Percentiles rank a stretch among this genome's conserved stretches.
These are phyloP conservation scores for Iselma pallidipennis DNA, from an alignment of 2,888 invertebrate species.

Conservation along the genomic window DNA sequence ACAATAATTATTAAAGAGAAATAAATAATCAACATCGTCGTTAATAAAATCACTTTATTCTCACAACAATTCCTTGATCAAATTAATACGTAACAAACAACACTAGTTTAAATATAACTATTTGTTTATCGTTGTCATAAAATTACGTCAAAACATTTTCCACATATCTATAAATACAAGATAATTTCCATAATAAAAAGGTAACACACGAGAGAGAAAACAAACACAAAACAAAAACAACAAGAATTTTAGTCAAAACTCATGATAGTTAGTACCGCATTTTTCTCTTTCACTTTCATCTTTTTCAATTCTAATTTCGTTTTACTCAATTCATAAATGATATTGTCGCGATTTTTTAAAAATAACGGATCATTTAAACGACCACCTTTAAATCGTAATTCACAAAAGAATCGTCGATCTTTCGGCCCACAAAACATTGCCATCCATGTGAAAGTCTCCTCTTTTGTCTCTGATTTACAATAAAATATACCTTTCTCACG, in stretches of 20 bases:
- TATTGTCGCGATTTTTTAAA: constrained; percentile 31
- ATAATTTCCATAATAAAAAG: too few species aligned
- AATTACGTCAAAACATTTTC: too few species aligned
- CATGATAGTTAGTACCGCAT: constrained; percentile 40
- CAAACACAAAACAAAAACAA: not conserved
- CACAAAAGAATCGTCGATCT: constrained; percentile 39
- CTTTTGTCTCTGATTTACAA: constrained; percentile 31
- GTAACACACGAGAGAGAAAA: too few species aligned
- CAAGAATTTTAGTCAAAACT: constrained; percentile 19
- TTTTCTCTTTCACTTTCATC: constrained; percentile 41
- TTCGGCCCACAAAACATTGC: constrained; percentile 41
- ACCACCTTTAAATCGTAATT: constrained; percentile 39
- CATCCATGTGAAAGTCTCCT: constrained; percentile 35
- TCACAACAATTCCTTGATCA: too few species aligned
- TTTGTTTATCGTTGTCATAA: too few species aligned
- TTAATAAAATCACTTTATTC: too few species aligned
- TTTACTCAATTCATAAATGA: constrained; percentile 12
- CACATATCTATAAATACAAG: not conserved
- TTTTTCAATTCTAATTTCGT: constrained; percentile 34
- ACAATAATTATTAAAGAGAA: too few species aligned
- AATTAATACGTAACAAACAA: too few species aligned
- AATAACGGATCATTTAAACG: constrained; percentile 34
- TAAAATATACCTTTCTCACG: constrained; percentile 42
- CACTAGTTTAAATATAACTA: too few species aligned
- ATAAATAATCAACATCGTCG: too few species aligned